Evolutionary conservation across 2,113 vertebrate species (phyloP), one percentile per base, ranked within the genome.

Genomic region (Dicerorhinus sumatrensis): DNA sequence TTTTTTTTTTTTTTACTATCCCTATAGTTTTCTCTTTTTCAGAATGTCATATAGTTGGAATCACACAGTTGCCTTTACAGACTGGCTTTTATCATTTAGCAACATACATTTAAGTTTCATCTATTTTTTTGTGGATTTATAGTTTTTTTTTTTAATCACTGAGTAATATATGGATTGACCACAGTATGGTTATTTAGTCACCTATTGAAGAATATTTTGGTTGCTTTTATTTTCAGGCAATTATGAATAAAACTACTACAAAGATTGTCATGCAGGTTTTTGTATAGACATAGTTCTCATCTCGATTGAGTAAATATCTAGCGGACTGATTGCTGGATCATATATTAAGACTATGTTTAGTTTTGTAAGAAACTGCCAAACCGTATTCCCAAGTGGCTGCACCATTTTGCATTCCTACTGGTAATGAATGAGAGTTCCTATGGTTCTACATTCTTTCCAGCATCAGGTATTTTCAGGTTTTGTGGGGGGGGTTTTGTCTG

Each of bases 61-160:
- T 42, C 29, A 67, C 33, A 21, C 0, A 6, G 2, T 17, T n/a
- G 3, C 4, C 0, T 17, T 65, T 77, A 60, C 10, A 69, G 17
- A 96, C 18, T 65, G 39, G 16, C 29, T 72, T 82, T 27, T 42
- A 14, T 27, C 16, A 39, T 25, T 93, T 77, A 83, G 27, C 29
- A 86, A 62, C 51, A 27, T 8, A 4, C 16, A 60, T 39, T 69
- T 33, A 75, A 54, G 27, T 6, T 89, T 56, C 36, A 39, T 81
- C 2, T 62, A 31, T 63, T 72, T 73, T 39, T 39, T 13, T 56
- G 72, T 27, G 60, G 29, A 20, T 86, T 94, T 23, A 51, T 33
- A 88, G 20, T 27, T 69, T 6, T 56, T 27, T 69, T 6, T 56
- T 58, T 21, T 60, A 27, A 75, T 76, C 14, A 54, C 0, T 67